phyloP scores from a whole-genome alignment of 2,888 invertebrate genomes.

The Drosophila acutilabella region DNA sequence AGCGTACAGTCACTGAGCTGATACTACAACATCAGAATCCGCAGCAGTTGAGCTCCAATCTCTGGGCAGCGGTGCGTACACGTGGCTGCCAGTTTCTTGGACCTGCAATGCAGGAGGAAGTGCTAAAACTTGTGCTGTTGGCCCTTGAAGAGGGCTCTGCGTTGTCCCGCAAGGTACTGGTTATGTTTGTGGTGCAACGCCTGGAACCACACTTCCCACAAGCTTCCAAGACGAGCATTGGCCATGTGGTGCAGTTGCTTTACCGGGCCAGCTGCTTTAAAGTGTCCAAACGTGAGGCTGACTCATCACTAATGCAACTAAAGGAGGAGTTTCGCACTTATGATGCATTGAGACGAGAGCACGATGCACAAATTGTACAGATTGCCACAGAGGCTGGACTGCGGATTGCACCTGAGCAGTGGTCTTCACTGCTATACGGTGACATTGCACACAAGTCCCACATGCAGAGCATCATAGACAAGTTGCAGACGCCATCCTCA shows the following conservation, averaged over 20 bases:
- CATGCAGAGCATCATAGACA: constrained; percentile 97
- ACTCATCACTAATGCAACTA: constrained; percentile 98
- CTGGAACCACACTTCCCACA: constrained; percentile 97
- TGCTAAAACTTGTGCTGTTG: constrained; percentile 95
- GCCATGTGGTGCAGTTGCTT: constrained; percentile 98
- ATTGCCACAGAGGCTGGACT: constrained; percentile 99
- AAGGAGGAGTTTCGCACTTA: constrained; percentile 98
- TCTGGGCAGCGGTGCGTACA: constrained; percentile 98
- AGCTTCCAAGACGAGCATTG: constrained; percentile 99
- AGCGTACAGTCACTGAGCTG: constrained; percentile 96
- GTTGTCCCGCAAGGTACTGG: constrained; percentile 96
- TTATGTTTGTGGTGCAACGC: constrained; percentile 99
- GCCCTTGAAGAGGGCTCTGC: constrained; percentile 98
- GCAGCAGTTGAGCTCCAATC: constrained; percentile 95
- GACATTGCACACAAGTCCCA: constrained; percentile 98
- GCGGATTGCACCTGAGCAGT: constrained; percentile 98
- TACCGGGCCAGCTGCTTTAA: constrained; percentile 99
- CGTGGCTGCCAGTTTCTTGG: constrained; percentile 99
- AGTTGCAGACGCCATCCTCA: constrained; percentile 96
- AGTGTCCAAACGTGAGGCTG: constrained; percentile 98
- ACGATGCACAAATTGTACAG: constrained; percentile 99
- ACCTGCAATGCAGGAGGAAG: constrained; percentile 99
- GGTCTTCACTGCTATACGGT: constrained; percentile 98
- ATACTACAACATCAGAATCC: constrained; percentile 98
- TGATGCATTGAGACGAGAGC: constrained; percentile 96